A percentile compares a stretch with the other conserved stretches of the same genome.
These are phyloP conservation scores for Epizoanthus scotinus DNA, from an alignment of 92 coral and sea anemone species.

Conservation along the genomic window DNA sequence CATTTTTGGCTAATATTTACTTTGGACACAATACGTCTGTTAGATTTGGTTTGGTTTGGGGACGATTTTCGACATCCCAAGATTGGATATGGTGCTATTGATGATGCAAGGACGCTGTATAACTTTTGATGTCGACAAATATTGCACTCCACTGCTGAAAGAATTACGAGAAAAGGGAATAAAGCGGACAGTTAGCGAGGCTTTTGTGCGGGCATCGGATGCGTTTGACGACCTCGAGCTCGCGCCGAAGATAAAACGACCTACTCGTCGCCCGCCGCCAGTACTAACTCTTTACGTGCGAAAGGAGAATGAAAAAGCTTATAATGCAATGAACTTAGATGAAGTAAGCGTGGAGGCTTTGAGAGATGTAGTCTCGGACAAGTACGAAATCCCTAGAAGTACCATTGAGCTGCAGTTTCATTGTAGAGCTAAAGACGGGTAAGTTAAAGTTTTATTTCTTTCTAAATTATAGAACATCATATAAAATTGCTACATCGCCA, in stretches of 20 bases:
- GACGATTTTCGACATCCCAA: slow-evolving; percentile 9
- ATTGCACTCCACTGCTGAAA: slow-evolving; percentile 79
- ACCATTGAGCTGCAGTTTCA: slow-evolving; percentile 51
- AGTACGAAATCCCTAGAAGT: slow-evolving; percentile 66
- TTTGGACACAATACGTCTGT: not conserved
- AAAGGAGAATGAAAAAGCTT: slow-evolving; percentile 84
- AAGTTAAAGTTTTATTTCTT: slow-evolving; percentile 8
- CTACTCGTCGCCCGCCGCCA: slow-evolving; percentile 87
- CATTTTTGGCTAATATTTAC: not conserved
- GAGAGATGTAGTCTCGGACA: slow-evolving; percentile 77
- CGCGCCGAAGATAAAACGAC: slow-evolving; percentile 76
- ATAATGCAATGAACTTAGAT: slow-evolving; percentile 85
- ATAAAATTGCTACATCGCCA: not conserved
- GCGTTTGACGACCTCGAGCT: slow-evolving; percentile 79
- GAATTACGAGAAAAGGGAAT: slow-evolving; percentile 69
- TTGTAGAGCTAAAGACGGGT: slow-evolving; percentile 19
- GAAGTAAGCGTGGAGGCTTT: slow-evolving; percentile 71
- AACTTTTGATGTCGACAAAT: slow-evolving; percentile 77
- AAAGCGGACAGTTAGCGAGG: slow-evolving; percentile 78
- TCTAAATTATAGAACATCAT: not conserved
- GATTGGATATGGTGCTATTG: slow-evolving; percentile 74
- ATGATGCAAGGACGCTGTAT: slow-evolving; percentile 64
- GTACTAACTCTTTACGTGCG: slow-evolving; percentile 79
- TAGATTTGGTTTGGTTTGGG: slow-evolving; percentile 3
- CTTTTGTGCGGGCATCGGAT: slow-evolving; percentile 74